A percentile compares a stretch with the other conserved stretches of the same genome.
phyloP scores from a whole-genome alignment of 2,797 vertebrate genomes.

The Cyclura pinguis region DNA sequence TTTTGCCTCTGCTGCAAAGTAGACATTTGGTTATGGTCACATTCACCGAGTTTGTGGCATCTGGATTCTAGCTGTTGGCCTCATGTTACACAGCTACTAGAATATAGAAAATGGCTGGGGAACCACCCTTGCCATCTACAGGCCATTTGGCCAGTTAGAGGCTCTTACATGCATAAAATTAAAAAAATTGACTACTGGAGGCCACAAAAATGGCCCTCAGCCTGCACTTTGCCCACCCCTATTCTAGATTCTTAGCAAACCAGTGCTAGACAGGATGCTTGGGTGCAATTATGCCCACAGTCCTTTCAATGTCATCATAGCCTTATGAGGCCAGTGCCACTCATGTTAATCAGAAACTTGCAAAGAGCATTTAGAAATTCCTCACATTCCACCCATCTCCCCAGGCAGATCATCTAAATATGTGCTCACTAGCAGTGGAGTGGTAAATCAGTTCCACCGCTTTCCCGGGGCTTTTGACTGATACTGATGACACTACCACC shows the following conservation, averaged over 20 bases:
- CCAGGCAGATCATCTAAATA: neutral
- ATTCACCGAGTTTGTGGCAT: neutral
- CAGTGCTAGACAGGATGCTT: neutral
- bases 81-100: too few relatives aligned
- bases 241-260: neutral
- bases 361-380: neutral
- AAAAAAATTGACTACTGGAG: too few relatives aligned
- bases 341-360: neutral
- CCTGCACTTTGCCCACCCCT: too few relatives aligned
- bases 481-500: neutral
- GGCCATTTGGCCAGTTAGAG: too few relatives aligned
- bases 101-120: too few relatives aligned
- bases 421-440: neutral
- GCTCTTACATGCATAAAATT: too few relatives aligned
- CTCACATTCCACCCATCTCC: neutral
- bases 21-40: neutral
- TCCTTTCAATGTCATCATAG: neutral
- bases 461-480: neutral
- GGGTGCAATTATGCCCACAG: neutral
- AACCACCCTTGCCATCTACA: too few relatives aligned
- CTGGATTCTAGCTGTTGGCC: neutral
- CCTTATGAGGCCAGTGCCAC: neutral
- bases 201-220: too few relatives aligned
- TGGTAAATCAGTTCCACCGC: neutral
- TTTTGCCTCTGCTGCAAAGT: too few relatives aligned